A percentile compares a stretch with the other conserved stretches of the same genome.
Evolutionary conservation across 2,797 vertebrate genomes (phyloP).

Genomic region (Pampus argenteus): DNA sequence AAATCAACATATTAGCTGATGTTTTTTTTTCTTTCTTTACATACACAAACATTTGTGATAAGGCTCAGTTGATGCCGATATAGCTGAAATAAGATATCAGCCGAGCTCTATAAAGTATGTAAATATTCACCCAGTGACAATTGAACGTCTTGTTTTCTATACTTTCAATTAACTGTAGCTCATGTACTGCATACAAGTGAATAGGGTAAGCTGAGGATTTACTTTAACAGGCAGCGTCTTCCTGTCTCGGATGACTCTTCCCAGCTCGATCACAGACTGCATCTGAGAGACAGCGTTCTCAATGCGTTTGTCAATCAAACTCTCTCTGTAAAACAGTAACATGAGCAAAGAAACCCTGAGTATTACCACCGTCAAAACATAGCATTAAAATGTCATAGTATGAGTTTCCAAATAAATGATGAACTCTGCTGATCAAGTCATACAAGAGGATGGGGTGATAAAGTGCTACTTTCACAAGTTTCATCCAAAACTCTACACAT

Average conservation of each 20-base stretch:
- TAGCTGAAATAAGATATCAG: not conserved
- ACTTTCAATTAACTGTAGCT: conserved; percentile 1
- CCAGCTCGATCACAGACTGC: conserved; percentile 98
- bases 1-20: not conserved
- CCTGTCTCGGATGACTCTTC: conserved; percentile 96
- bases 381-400: not conserved
- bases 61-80: too few relatives aligned
- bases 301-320: conserved; percentile 94
- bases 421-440: not conserved
- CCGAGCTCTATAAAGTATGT: too few relatives aligned
- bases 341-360: not conserved
- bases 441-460: not conserved
- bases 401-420: not conserved
- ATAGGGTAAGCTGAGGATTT: conserved; percentile 20
- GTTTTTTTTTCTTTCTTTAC: not conserved
- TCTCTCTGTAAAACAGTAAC: conserved; percentile 84
- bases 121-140: not conserved
- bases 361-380: not conserved
- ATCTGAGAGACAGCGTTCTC: conserved; percentile 94
- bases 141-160: not conserved
- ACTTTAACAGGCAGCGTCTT: conserved; percentile 98
- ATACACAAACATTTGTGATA: not conserved
- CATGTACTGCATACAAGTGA: not conserved
- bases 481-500: not conserved
- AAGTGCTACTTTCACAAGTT: not conserved